Evolutionary conservation across 2,888 invertebrate species (phyloP), one percentile per base, ranked within the genome.

Genomic region (Zeuzera pyrina): DNA sequence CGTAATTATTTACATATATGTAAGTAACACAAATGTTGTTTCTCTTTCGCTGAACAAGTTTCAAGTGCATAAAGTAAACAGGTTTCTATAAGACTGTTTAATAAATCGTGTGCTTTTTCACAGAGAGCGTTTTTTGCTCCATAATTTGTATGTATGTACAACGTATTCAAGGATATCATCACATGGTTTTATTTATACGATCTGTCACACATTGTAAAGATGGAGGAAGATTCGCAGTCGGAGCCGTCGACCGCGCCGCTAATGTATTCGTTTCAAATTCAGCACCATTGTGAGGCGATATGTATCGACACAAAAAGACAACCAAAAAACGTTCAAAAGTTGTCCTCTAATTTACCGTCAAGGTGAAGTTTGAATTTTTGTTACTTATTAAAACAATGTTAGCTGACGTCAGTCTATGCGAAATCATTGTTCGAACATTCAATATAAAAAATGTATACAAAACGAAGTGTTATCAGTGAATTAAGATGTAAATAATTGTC

Each of bases 251-350:
- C 74, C 73, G 57, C 47, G 31, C 30, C 42, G 52, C 50, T 69
- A 74, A 76, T 76, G 49, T 76, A 74, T 78, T 73, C 74, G 65
- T 70, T 76, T 66, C 66, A 76, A 71, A 63, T 53, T 55, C 55
- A 49, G 51, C 49, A 57, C 52, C 57, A 68, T 68, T 72, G 65
- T 67, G 58, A 68, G 62, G 66, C 67, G 65, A 63, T 39, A 70
- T 67, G 58, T 68, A 63, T 67, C 52, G 58, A 57, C 52, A 57
- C 66, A 77, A 77, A 76, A 78, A 74, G 56, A 54, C 41, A 51
- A 37, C 46, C 49, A 49, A 47, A 57, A 62, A 69, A 68, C 71
- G 69, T 58, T 52, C 45, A 47, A 45, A 41, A 49, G 46, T 30
- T 43, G 68, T 67, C 71, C 71, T 72, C 66, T 60, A 51, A 49